phyloP scores from a whole-genome alignment of 2,888 invertebrate species.

The Cerceris ruficornis region DNA sequence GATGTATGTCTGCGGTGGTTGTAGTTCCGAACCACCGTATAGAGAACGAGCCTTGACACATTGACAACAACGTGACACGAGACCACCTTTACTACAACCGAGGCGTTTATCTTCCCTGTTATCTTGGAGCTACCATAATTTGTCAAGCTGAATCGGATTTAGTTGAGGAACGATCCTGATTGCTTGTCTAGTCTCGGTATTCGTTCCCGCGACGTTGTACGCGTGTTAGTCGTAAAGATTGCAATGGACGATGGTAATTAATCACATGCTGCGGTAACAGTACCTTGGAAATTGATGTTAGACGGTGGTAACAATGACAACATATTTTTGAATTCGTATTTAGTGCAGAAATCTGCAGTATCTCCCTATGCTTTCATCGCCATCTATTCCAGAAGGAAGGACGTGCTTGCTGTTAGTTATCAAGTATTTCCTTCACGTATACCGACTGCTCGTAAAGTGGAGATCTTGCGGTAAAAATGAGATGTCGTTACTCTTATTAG shows the following conservation, averaged over 20 bases:
- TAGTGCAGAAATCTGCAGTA: conserved; percentile 34
- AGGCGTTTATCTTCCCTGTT: conserved; percentile 61
- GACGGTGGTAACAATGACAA: not conserved
- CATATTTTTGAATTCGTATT: not conserved
- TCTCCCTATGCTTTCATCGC: conserved; percentile 32
- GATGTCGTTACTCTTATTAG: too few species aligned
- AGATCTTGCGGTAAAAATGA: not conserved
- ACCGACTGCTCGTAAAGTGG: conserved; percentile 34
- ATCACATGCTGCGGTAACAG: conserved; percentile 3
- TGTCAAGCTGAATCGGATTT: conserved; percentile 67
- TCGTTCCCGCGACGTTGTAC: not conserved
- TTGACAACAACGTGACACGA: conserved; percentile 66
- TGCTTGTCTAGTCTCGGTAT: conserved; percentile 29
- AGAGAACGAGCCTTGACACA: conserved; percentile 60
- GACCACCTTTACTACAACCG: conserved; percentile 66
- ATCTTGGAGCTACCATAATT: conserved; percentile 69
- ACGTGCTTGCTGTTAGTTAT: not conserved
- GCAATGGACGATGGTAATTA: conserved; percentile 8
- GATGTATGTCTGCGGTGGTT: conserved; percentile 35
- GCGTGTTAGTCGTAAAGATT: conserved; percentile 13
- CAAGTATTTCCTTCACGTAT: not conserved
- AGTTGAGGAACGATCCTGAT: conserved; percentile 48
- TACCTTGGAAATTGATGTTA: not conserved
- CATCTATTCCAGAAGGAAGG: conserved; percentile 39
- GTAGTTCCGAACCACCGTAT: conserved; percentile 43